Conservation (phyloP, 2,888 invertebrate genomes). For the Brachylomia viminalis region DNA sequence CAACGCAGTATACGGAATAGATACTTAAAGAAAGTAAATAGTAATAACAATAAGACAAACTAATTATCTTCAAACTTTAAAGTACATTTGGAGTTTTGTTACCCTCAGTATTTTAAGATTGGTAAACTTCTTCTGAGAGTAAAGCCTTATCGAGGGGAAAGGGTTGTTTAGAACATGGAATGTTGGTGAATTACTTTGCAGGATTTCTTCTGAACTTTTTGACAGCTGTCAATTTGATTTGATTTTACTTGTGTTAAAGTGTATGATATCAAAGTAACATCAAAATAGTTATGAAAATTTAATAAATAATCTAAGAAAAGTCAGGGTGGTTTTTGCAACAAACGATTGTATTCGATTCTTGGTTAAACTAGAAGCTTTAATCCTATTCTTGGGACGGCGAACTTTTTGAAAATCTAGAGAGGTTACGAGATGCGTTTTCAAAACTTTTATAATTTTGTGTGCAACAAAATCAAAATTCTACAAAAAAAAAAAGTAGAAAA, state of each 20-base stretch:
- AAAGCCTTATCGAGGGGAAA: background rate
- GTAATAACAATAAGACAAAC: slow-evolving; percentile 39
- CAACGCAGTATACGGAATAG: background rate
- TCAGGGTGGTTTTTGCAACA: background rate
- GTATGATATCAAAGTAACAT: no score
- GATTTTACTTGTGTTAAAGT: background rate
- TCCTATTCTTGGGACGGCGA: no score
- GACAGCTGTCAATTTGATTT: slow-evolving; percentile 22
- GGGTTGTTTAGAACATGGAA: background rate
- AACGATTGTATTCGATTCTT: background rate
- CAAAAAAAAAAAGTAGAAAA: no score
- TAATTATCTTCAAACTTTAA: slow-evolving; percentile 25
- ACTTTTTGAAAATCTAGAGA: no score
- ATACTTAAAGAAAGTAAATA: slow-evolving; percentile 36
- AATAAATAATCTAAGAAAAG: background rate
- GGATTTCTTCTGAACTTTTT: slow-evolving; percentile 9
- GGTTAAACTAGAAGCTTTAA: no score
- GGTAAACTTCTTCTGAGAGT: slow-evolving; percentile 21
- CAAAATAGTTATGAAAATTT: no score
- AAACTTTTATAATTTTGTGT: no score
- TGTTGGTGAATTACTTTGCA: background rate
- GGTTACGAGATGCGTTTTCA: no score
- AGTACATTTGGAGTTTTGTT: slow-evolving; percentile 25
- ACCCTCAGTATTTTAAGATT: slow-evolving; percentile 8
- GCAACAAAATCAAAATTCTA: no score